Percentiles rank a stretch among this genome's conserved stretches.
Evolutionary conservation across 1,140 invertebrate genomes (phyloP).

Genomic region (Drosophila serrata): DNA sequence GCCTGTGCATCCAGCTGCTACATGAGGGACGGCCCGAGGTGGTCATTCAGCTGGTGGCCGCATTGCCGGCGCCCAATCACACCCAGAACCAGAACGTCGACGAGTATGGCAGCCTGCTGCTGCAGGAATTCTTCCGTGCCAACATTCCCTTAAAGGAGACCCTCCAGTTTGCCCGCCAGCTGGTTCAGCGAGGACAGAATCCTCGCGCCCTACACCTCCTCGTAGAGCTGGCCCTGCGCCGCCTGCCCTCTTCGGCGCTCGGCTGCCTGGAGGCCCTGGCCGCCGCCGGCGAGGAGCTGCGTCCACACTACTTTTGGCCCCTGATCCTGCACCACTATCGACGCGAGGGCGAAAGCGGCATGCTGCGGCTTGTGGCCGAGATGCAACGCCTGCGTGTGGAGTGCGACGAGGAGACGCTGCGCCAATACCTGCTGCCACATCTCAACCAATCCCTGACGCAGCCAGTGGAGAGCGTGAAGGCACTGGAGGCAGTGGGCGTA

Average conservation of each 20-base stretch:
- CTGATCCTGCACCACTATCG: constrained; percentile 60
- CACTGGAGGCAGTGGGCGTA: constrained; percentile 80
- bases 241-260: constrained; percentile 50
- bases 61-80: constrained; percentile 61
- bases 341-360: constrained; percentile 64
- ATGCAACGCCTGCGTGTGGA: constrained; percentile 85
- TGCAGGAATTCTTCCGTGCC: constrained; percentile 69
- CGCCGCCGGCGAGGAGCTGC: constrained; percentile 54
- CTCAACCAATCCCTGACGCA: constrained; percentile 77
- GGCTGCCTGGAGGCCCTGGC: constrained; percentile 61
- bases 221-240: constrained; percentile 67
- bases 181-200: constrained; percentile 65
- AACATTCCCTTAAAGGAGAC: constrained; percentile 38
- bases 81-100: constrained; percentile 72
- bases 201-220: constrained; percentile 68
- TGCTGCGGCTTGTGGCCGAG: constrained; percentile 72
- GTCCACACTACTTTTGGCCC: constrained; percentile 84
- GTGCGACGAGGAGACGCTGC: constrained; percentile 85
- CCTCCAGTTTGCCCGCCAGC: constrained; percentile 56
- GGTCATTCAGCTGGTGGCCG: constrained; percentile 51
- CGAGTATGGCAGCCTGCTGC: constrained; percentile 58
- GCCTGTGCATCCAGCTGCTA: constrained; percentile 69
- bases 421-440: constrained; percentile 84
- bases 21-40: constrained; percentile 35
- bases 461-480: constrained; percentile 69